Base-by-base conservation (phyloP, 2,888 invertebrate species). In the Heliconius charithonia region DNA sequence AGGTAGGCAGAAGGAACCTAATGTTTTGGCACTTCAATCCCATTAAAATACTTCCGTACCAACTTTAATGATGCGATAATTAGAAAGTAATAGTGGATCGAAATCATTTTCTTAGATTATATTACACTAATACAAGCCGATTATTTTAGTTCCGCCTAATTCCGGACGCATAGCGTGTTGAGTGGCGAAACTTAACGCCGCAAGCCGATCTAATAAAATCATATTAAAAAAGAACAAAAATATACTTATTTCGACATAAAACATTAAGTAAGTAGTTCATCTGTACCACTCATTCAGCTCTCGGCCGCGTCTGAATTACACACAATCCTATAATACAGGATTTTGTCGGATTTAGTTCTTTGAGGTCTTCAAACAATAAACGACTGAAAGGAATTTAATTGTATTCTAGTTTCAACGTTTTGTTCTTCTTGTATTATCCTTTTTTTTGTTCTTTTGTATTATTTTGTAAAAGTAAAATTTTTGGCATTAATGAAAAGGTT, bases 311-410 rank as follows among this genome's bases (percentile, higher is more conserved):
- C 32, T 72, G 72, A 37, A 72, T 72, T 72, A 59, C 72, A 56
- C 51, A 59, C 72, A 72, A 59, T 72, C 32, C 72, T n/a, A 32
- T 72, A 72, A 72, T 72, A 72, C 74, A 45, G 63, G 74, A 74
- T 74, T 65, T 65, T 65, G 63, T 22, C 74, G 63, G 74, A 37
- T 74, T 74, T 45, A 63, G 74, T 65, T 74, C 74, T 74, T 74
- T 45, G 63, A 45, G 74, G 74, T 74, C 72, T 72, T 74, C 72
- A 45, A 41, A 74, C 74, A 74, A 74, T 74, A 74, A 74, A 74
- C 63, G 63, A 27, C 74, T 63, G 41, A 74, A 72, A 72, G 63
- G 74, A 74, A 74, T 65, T 74, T 41, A 74, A 74, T 74, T 74
- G 63, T 74, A 72, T 32, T 69, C 29, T n/a, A 13, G 59, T 72